Percentiles rank a stretch among this genome's conserved stretches.
Conservation (phyloP, 2,888 invertebrate species). For the Morinoia aosen region DNA sequence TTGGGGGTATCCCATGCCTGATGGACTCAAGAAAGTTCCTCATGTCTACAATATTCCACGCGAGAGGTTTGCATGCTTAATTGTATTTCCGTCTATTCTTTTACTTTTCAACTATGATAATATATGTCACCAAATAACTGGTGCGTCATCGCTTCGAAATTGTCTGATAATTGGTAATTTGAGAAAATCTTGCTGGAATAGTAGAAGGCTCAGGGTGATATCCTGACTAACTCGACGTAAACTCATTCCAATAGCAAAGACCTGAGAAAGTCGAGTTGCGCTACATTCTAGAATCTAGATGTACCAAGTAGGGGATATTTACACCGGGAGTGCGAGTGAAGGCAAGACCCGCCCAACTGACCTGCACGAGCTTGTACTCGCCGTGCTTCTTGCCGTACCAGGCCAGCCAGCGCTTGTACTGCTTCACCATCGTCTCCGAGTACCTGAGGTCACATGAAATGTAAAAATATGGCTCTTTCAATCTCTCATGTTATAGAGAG, state of each 20-base stretch:
- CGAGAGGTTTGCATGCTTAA: background rate
- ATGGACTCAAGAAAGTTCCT: background rate
- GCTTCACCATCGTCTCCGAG: conserved; percentile 76
- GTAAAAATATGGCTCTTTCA: background rate
- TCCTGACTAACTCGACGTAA: background rate
- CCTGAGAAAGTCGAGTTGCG: background rate
- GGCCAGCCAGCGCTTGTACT: conserved; percentile 94
- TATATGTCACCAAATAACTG: background rate
- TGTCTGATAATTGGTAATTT: background rate
- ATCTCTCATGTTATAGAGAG: too few relatives aligned
- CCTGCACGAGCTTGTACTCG: conserved; percentile 81
- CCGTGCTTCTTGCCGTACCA: conserved; percentile 98
- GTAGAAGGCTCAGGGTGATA: background rate
- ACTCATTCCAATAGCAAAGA: background rate
- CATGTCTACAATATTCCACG: background rate
- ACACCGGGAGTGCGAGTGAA: background rate
- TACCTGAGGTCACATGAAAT: conserved; percentile 56
- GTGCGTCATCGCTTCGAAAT: background rate
- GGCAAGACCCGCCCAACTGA: conserved; percentile 43
- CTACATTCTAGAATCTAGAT: background rate
- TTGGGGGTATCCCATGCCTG: background rate
- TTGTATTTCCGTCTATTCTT: background rate
- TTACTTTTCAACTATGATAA: too few relatives aligned
- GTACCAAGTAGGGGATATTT: background rate
- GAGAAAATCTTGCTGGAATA: background rate